Conservation (phyloP, 2,113 vertebrate species). For the Cochlearius cochlearius region DNA sequence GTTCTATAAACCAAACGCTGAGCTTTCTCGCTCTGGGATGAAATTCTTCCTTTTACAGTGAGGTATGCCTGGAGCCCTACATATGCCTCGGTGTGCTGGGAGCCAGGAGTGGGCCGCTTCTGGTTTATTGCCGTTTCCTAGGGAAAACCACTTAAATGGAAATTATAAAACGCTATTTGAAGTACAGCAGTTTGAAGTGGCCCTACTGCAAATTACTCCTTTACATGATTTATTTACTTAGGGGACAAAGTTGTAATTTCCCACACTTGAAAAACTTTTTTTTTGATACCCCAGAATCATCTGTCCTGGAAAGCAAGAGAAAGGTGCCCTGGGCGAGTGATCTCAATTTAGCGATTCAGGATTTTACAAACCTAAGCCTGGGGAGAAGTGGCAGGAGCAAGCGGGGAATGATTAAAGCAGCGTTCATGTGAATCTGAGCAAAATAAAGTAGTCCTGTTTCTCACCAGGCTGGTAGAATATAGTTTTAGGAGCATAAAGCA, state of each 20-base stretch:
- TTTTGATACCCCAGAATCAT: background rate
- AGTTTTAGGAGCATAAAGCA: background rate
- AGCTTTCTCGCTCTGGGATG: background rate
- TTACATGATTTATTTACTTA: background rate
- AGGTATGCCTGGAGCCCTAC: background rate
- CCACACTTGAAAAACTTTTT: background rate
- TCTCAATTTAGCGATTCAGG: accelerated
- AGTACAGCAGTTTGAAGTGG: background rate
- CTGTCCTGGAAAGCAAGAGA: background rate
- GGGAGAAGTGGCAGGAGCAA: background rate
- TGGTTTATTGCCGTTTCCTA: background rate
- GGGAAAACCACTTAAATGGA: background rate
- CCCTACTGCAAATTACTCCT: background rate
- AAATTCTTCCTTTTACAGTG: background rate
- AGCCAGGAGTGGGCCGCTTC: background rate
- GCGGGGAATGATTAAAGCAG: background rate
- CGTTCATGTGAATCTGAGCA: background rate
- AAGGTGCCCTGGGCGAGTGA: background rate
- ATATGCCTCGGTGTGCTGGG: background rate
- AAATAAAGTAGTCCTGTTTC: background rate
- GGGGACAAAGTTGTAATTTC: background rate
- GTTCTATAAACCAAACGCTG: background rate
- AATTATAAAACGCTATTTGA: background rate
- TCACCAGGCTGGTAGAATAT: background rate
- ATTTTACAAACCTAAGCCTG: background rate